Percentiles rank a stretch among this genome's conserved stretches.
These are phyloP conservation scores for Ctenopoma kingsleyae DNA, from an alignment of 2,797 vertebrate species.

Conservation along the genomic window DNA sequence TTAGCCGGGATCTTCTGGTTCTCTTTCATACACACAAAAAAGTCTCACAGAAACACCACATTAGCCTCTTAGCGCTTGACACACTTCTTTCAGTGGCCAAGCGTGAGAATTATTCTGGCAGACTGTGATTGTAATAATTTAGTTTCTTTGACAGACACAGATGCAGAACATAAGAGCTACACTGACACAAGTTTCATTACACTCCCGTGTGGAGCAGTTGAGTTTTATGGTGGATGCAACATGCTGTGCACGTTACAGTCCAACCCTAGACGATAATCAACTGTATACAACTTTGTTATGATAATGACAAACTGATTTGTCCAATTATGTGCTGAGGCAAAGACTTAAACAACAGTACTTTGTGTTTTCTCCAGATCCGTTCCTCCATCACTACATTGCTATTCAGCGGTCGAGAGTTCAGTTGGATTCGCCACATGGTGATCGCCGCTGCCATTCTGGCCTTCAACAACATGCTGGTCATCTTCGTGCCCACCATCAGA, in stretches of 20 bases:
- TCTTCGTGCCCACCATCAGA: slow-evolving; percentile 96
- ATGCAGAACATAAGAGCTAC: not conserved
- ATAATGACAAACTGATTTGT: not conserved
- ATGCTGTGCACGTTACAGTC: not conserved
- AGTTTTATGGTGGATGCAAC: not conserved
- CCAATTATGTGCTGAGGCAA: not conserved
- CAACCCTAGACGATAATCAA: not conserved
- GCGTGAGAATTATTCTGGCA: slow-evolving; percentile 45
- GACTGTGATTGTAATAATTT: slow-evolving; percentile 7
- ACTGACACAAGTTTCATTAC: not conserved
- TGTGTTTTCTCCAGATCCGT: slow-evolving; percentile 87
- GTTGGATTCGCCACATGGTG: slow-evolving; percentile 92
- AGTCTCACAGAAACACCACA: slow-evolving; percentile 11
- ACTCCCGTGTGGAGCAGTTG: not conserved
- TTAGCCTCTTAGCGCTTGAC: slow-evolving; percentile 45
- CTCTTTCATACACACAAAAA: slow-evolving; percentile 27
- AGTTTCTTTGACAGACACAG: slow-evolving; percentile 3
- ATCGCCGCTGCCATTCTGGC: slow-evolving; percentile 89
- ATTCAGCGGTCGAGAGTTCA: slow-evolving; percentile 92
- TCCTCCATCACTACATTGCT: slow-evolving; percentile 91
- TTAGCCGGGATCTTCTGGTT: slow-evolving; percentile 46
- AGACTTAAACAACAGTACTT: not conserved
- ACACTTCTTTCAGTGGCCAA: slow-evolving; percentile 59
- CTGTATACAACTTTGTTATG: not conserved
- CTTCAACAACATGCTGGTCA: slow-evolving; percentile 94